Percentiles rank a stretch among this genome's conserved stretches.
Evolutionary conservation across 2,797 vertebrate genomes (phyloP).

Genomic region (Halcyon leucocephala): DNA sequence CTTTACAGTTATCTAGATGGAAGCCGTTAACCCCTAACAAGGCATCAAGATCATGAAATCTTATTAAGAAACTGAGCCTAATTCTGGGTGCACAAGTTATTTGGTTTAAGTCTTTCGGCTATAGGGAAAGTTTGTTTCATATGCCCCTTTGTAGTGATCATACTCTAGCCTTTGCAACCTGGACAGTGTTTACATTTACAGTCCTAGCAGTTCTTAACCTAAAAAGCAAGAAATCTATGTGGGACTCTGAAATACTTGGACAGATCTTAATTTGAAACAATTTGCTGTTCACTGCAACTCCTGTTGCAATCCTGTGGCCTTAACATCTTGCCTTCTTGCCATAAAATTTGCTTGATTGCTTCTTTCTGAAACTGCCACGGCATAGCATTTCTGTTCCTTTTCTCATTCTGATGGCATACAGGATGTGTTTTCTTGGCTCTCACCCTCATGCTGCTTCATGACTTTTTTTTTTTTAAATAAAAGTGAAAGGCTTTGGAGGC

Average conservation of each 20-base stretch:
- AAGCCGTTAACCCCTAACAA: not conserved
- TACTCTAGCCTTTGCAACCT: not conserved
- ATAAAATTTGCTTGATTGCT: slow-evolving; percentile 43
- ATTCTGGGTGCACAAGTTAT: not conserved
- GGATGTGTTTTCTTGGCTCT: slow-evolving; percentile 72
- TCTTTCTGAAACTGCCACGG: slow-evolving; percentile 58
- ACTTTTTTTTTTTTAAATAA: slow-evolving; percentile 15
- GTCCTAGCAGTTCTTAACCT: not conserved
- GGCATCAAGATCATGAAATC: not conserved
- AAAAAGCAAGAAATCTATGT: not conserved
- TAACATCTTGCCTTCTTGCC: slow-evolving; percentile 24
- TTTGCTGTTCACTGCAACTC: slow-evolving; percentile 45
- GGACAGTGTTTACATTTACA: not conserved
- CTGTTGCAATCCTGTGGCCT: slow-evolving; percentile 44
- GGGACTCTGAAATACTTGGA: not conserved
- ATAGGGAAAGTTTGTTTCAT: not conserved
- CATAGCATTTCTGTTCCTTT: slow-evolving; percentile 62
- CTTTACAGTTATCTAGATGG: not conserved
- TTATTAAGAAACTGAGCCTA: not conserved
- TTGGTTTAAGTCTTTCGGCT: not conserved
- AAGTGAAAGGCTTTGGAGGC: slow-evolving; percentile 70
- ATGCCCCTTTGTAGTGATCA: not conserved
- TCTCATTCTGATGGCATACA: slow-evolving; percentile 37
- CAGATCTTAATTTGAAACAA: slow-evolving; percentile 32
- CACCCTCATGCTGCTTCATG: slow-evolving; percentile 62